Evolutionary conservation across 2,797 vertebrate genomes (phyloP).

Genomic region (Argya squamiceps): DNA sequence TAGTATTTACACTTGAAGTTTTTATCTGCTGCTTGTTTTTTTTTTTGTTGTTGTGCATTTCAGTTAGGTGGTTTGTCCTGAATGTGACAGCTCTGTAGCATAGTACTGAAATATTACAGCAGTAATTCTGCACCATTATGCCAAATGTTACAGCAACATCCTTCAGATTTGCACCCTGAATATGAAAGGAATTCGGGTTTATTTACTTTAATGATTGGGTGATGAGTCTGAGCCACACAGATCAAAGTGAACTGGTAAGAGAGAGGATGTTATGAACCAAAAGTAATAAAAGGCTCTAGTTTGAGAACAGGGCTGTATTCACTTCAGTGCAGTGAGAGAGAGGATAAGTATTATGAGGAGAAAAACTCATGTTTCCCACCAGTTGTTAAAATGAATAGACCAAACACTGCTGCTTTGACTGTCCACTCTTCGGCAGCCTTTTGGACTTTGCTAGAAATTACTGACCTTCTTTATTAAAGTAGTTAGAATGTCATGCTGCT

Average conservation of each 20-base stretch:
- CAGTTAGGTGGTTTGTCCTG: background rate
- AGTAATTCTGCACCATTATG: slow-evolving; percentile 43
- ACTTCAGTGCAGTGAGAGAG: background rate
- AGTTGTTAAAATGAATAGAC: background rate
- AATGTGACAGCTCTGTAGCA: slow-evolving; percentile 28
- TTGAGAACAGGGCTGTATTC: background rate
- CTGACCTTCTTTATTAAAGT: background rate
- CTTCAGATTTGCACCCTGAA: slow-evolving; percentile 12
- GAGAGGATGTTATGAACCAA: background rate
- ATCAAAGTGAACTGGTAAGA: slow-evolving; percentile 18
- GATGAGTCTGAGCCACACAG: slow-evolving; percentile 6
- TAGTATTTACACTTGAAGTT: background rate
- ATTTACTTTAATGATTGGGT: slow-evolving; percentile 54
- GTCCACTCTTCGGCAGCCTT: background rate
- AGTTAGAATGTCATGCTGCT: background rate
- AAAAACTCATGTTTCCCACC: background rate
- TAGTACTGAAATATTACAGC: slow-evolving; percentile 52
- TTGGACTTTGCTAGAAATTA: background rate
- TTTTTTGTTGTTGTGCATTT: background rate
- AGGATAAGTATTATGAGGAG: background rate
- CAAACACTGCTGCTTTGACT: background rate
- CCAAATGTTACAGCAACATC: slow-evolving; percentile 44
- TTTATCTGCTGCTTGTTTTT: background rate
- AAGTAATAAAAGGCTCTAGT: background rate
- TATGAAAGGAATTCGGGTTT: slow-evolving; percentile 7